These are phyloP conservation scores for Phodopus roborovskii DNA, from an alignment of 2,113 vertebrate genomes.

Conservation along the genomic window DNA sequence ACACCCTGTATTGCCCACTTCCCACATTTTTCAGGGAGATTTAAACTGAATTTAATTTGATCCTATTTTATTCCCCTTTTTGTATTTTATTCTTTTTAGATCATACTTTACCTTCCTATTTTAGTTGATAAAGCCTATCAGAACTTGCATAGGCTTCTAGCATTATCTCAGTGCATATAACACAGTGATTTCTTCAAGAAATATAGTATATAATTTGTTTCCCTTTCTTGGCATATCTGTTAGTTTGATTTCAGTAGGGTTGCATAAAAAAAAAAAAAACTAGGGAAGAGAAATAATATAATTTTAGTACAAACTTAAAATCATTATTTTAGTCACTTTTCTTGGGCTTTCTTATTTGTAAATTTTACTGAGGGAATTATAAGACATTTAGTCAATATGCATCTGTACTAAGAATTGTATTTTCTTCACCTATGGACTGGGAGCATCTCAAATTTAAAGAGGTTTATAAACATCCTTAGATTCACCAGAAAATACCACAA, in stretches of 20 bases:
- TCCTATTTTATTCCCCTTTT: not conserved
- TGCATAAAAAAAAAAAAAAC: not conserved
- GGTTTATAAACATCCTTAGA: not conserved
- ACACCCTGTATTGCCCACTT: not conserved
- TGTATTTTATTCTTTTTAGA: conserved; percentile 31
- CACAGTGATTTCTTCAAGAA: not conserved
- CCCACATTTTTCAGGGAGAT: not conserved
- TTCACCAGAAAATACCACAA: not conserved
- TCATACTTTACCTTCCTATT: not conserved
- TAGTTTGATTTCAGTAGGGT: conserved; percentile 21
- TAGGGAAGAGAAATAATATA: not conserved
- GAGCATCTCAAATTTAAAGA: not conserved
- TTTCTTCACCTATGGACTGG: not conserved
- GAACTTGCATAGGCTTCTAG: not conserved
- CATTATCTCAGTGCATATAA: not conserved
- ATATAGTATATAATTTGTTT: not conserved
- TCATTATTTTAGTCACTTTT: not conserved
- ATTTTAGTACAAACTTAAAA: not conserved
- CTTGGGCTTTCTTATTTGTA: not conserved
- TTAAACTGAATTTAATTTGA: conserved; percentile 37
- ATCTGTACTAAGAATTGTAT: not conserved
- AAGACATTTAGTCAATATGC: not conserved
- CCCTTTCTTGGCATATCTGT: not conserved
- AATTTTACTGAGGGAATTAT: not conserved
- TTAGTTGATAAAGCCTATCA: not conserved